Base-by-base conservation (phyloP, 2,797 vertebrate genomes). In the Ctenosaura bakeri region DNA sequence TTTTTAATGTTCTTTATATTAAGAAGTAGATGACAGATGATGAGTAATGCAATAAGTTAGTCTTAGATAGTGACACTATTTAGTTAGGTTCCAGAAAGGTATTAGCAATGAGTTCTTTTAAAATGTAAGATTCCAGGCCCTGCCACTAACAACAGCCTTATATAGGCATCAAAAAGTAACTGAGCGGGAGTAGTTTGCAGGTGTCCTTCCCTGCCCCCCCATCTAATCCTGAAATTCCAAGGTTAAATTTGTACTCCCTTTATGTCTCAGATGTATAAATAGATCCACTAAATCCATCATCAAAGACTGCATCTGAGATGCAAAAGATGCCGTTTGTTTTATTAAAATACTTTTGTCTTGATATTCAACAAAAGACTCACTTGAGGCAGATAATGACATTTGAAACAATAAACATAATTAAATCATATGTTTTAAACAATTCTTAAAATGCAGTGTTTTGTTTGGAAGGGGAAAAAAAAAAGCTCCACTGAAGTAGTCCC, bases 261-360 rank as follows among this genome's bases (percentile, higher is more conserved):
- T 32, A 18, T 32, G 78, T 26, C 42, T 80, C 26, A 80, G 29
- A 59, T 20, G 54, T 56, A 35, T 52, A 81, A 56, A 81, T n/a
- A 81, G 18, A 81, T 82, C 20, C 56, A 59, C 54, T 14, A 35
- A 82, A 35, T 59, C n/a, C 54, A 38, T n/a, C n/a, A 24, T 82
- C 80, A 59, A 35, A 59, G 16, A n/a, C 35, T 82, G 80, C 80
- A 82, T 82, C 80, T 59, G 42, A 29, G 77, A 78, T 78, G 77
- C 42, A 78, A 78, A 78, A 78, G 42, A 82, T 32, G n/a, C n/a
- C 3, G n/a, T 62, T 82, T n/a, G n/a, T 82, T 82, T 59, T 59
- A 62, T 62, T 82, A 54, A 54, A 80, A 54, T 54, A 32, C 50
- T 56, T 38, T 18, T 82, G 18, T 38, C 52, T 56, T 62, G n/a